phyloP scores from a whole-genome alignment of 35 echinoderm and acorn worm genomes.

The Patiria miniata region DNA sequence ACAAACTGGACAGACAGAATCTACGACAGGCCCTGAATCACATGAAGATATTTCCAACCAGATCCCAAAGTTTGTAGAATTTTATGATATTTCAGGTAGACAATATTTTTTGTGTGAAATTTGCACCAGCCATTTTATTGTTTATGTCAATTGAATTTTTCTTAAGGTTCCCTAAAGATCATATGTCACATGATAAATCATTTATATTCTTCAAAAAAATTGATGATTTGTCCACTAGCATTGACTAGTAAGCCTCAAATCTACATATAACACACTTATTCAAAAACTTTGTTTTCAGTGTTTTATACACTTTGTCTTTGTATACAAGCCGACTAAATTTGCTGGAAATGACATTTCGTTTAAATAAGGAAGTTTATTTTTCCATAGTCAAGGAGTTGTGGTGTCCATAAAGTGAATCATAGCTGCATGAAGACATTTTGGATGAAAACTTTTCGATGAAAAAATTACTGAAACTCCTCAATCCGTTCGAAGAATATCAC shows the following conservation, averaged over 20 bases:
- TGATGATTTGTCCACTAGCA: too few relatives aligned
- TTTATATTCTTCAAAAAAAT: too few relatives aligned
- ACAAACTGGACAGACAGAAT: conserved; percentile 16
- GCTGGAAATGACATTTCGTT: neutral
- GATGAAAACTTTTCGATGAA: neutral
- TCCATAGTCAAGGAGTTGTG: neutral
- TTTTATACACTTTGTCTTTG: neutral
- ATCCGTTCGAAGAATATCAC: too few relatives aligned
- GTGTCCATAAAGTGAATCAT: neutral
- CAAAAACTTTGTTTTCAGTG: neutral
- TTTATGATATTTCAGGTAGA: neutral
- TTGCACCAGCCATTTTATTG: too few relatives aligned
- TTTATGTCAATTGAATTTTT: too few relatives aligned
- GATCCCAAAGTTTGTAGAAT: conserved; percentile 42
- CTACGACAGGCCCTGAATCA: conserved; percentile 26
- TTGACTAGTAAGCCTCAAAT: too few relatives aligned
- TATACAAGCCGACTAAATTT: neutral
- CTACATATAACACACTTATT: too few relatives aligned
- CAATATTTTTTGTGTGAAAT: neutral
- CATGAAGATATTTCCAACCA: conserved; percentile 46
- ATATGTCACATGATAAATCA: too few relatives aligned
- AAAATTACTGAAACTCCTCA: too few relatives aligned
- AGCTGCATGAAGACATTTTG: neutral
- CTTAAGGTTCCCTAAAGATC: too few relatives aligned
- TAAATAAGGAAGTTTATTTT: neutral